These are phyloP conservation scores for Drosophila melanosoma DNA, from an alignment of 2,888 invertebrate species.

Conservation along the genomic window DNA sequence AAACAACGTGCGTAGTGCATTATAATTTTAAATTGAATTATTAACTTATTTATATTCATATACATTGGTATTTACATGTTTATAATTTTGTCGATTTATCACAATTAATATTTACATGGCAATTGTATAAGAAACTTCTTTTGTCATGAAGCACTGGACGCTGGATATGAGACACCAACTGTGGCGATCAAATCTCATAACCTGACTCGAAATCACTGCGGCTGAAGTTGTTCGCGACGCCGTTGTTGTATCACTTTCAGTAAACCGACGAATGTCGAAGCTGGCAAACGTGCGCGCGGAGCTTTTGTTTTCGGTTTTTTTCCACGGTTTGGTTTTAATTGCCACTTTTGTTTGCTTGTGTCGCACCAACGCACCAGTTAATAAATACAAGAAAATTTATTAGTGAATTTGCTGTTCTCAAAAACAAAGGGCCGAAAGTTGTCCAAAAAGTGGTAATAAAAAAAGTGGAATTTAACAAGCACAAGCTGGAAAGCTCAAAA, in stretches of 20 bases:
- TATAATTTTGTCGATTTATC: not conserved
- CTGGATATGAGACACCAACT: constrained; percentile 20
- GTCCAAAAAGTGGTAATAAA: constrained; percentile 14
- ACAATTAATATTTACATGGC: not conserved
- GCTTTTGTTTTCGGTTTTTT: constrained; percentile 28
- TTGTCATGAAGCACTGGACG: constrained; percentile 8
- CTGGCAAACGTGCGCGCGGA: constrained; percentile 69
- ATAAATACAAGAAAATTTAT: constrained; percentile 6
- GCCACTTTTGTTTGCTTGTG: constrained; percentile 20
- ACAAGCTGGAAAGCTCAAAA: not conserved
- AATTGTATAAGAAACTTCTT: constrained; percentile 12
- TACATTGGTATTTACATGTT: not conserved
- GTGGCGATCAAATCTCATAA: constrained; percentile 31
- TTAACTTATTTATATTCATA: not conserved
- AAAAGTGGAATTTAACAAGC: not conserved
- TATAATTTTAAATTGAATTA: not conserved
- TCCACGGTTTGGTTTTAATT: constrained; percentile 20
- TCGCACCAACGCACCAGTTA: not conserved
- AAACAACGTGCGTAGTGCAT: not conserved
- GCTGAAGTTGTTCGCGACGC: constrained; percentile 50
- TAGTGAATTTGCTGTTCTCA: constrained; percentile 1
- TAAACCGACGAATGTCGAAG: constrained; percentile 80
- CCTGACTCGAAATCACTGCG: constrained; percentile 29
- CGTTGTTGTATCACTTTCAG: constrained; percentile 64
- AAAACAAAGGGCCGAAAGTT: not conserved